These are phyloP conservation scores for Bombus superbus DNA, from an alignment of 1,140 invertebrate genomes.

Conservation along the genomic window DNA sequence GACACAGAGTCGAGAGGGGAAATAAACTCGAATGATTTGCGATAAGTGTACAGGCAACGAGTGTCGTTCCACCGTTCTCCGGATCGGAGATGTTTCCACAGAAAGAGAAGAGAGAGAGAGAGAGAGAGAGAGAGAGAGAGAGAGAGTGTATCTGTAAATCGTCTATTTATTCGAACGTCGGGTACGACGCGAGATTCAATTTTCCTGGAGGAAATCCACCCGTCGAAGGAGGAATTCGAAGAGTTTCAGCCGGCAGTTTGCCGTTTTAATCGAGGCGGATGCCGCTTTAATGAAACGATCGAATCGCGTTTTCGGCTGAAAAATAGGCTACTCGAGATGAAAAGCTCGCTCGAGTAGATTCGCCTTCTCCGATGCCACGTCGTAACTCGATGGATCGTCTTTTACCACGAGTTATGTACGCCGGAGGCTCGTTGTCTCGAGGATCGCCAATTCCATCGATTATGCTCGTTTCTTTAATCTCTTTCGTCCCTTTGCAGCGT, in stretches of 20 bases:
- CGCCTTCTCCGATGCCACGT: not conserved
- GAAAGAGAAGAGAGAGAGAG: no score
- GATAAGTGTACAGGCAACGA: constrained; percentile 23
- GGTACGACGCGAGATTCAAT: constrained; percentile 24
- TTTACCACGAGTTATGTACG: not conserved
- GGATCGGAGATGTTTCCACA: not conserved
- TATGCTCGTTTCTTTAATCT: constrained; percentile 4
- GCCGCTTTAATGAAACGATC: constrained; percentile 35
- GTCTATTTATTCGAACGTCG: constrained; percentile 34
- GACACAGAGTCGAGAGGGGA: not conserved
- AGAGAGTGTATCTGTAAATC: constrained; percentile 1
- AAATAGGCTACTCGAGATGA: constrained; percentile 19
- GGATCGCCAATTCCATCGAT: not conserved
- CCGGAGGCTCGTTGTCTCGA: not conserved
- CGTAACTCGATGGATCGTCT: not conserved
- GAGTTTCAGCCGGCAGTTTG: not conserved
- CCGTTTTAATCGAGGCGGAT: constrained; percentile 27
- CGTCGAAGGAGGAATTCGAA: not conserved
- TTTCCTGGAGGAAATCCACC: not conserved
- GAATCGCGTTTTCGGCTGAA: constrained; percentile 7
- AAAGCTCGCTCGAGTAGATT: not conserved
- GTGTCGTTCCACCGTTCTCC: not conserved
- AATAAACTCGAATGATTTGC: constrained; percentile 29
- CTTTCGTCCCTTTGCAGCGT: not conserved
- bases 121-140: not conserved